Evolutionary conservation across 2,888 invertebrate genomes (phyloP).

Genomic region (Lacanobia oleracea): DNA sequence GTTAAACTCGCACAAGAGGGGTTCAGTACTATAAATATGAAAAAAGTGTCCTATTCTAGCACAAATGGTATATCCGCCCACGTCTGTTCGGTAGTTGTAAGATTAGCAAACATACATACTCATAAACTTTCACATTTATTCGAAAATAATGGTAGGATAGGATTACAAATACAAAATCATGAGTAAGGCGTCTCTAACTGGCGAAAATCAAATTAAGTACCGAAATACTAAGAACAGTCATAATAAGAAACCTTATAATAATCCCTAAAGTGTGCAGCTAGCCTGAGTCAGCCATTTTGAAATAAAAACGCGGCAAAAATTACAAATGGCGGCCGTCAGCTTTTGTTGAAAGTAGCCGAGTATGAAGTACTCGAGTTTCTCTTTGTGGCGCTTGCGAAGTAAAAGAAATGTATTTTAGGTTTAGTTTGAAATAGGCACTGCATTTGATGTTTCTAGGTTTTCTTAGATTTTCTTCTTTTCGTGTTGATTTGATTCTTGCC

Average conservation of each 20-base stretch:
- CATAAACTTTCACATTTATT: too few species aligned
- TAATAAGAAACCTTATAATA: conserved; percentile 28
- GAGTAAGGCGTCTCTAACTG: neutral
- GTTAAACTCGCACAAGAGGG: too few species aligned
- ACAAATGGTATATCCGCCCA: too few species aligned
- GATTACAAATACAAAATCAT: neutral
- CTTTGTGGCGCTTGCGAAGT: conserved; percentile 41
- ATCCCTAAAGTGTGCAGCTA: conserved; percentile 16
- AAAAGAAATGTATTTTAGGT: conserved; percentile 46
- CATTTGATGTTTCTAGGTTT: neutral
- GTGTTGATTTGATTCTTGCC: neutral
- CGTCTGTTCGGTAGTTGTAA: too few species aligned
- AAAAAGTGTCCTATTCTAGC: too few species aligned
- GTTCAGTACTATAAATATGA: too few species aligned
- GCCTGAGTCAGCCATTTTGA: conserved; percentile 43
- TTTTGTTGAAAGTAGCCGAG: conserved; percentile 37
- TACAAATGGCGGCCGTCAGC: conserved; percentile 60
- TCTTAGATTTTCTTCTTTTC: neutral
- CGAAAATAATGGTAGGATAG: too few species aligned
- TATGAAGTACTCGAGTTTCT: conserved; percentile 40
- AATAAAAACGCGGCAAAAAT: conserved; percentile 45
- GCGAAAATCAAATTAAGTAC: conserved; percentile 5
- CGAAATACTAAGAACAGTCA: neutral
- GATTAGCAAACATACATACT: too few species aligned
- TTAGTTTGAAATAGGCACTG: neutral